phyloP scores from a whole-genome alignment of 2,888 invertebrate species.

The Dysmachus trigonus region DNA sequence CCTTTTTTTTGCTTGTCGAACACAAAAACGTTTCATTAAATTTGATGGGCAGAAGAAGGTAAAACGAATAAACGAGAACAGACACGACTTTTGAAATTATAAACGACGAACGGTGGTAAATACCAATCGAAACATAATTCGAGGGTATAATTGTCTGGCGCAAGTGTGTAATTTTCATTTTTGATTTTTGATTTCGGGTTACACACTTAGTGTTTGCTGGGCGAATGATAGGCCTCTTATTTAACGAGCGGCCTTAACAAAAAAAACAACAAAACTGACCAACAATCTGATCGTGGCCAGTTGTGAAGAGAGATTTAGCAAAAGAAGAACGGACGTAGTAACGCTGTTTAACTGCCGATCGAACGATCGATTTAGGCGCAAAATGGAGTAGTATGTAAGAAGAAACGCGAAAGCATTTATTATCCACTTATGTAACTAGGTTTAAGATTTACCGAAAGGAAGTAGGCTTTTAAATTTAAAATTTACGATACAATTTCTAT shows the following conservation, averaged over 20 bases:
- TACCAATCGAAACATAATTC: conserved; percentile 36
- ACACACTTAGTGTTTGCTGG: neutral
- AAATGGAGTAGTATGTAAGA: neutral
- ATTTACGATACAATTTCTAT: neutral
- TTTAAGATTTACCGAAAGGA: neutral
- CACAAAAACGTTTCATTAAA: conserved; percentile 31
- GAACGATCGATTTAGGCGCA: neutral
- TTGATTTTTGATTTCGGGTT: conserved; percentile 36
- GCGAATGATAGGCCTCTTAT: conserved; percentile 11
- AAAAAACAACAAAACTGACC: neutral
- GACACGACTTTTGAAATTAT: conserved; percentile 22
- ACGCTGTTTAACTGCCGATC: neutral
- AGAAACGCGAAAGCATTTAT: neutral
- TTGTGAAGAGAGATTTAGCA: neutral
- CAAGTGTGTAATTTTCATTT: conserved; percentile 32
- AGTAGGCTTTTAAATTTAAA: neutral
- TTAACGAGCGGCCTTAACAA: neutral
- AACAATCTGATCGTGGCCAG: neutral
- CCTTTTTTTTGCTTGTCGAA: neutral
- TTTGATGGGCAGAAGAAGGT: conserved; percentile 29
- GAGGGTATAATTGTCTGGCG: conserved; percentile 38
- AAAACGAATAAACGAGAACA: conserved; percentile 18
- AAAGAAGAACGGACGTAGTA: neutral
- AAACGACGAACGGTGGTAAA: conserved; percentile 35
- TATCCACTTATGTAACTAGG: neutral